These are phyloP conservation scores for Lithobates pipiens DNA, from an alignment of 2,797 vertebrate genomes.

Conservation along the genomic window DNA sequence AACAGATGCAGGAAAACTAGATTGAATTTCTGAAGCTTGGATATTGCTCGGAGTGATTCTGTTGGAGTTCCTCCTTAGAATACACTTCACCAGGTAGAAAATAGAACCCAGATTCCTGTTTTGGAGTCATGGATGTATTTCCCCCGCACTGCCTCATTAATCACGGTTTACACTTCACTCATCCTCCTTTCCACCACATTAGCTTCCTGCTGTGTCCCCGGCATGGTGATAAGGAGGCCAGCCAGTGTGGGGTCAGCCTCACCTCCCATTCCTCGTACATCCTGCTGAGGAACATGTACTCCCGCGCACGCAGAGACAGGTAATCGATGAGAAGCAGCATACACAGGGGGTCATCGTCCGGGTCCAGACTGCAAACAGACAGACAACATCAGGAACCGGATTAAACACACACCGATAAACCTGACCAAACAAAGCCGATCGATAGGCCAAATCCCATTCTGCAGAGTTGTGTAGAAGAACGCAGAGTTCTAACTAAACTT, in stretches of 20 bases:
- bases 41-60: too few relatives aligned
- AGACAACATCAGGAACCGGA: neutral
- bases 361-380: slow-evolving; percentile 84
- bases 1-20: too few relatives aligned
- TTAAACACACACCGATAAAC: neutral
- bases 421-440: too few relatives aligned
- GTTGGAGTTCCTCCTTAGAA: too few relatives aligned
- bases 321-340: slow-evolving; percentile 93
- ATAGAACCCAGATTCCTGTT: too few relatives aligned
- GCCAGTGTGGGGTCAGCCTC: slow-evolving; percentile 60
- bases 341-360: slow-evolving; percentile 92
- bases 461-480: too few relatives aligned
- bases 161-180: neutral
- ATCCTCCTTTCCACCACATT: neutral
- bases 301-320: slow-evolving; percentile 86
- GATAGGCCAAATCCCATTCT: too few relatives aligned
- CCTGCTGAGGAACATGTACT: slow-evolving; percentile 85
- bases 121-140: too few relatives aligned
- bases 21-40: too few relatives aligned
- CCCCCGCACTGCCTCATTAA: too few relatives aligned
- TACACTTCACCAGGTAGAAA: too few relatives aligned
- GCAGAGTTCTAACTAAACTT: too few relatives aligned
- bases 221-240: neutral
- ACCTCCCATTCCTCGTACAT: slow-evolving; percentile 97
- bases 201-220: neutral